phyloP scores from a whole-genome alignment of 2,113 vertebrate genomes.

The Eidolon helvum region DNA sequence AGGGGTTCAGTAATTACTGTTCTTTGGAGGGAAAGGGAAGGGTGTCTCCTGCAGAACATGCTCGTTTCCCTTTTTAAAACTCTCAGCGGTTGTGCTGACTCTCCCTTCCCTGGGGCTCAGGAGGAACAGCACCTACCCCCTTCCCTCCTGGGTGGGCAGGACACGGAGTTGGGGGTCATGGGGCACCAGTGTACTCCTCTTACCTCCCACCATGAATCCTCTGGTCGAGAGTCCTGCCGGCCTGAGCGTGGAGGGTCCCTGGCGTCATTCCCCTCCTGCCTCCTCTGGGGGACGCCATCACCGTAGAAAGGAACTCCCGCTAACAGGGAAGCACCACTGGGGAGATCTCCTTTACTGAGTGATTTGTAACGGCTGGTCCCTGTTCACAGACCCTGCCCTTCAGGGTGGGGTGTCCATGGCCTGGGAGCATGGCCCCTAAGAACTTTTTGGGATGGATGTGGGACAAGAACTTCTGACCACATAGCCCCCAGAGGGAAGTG shows the following conservation, averaged over 20 bases:
- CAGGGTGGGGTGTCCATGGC: background rate
- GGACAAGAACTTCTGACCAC: background rate
- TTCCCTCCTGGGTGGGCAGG: background rate
- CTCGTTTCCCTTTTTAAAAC: background rate
- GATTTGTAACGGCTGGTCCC: background rate
- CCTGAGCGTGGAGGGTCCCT: background rate
- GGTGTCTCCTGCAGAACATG: background rate
- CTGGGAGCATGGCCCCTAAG: background rate
- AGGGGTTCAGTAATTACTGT: rapidly evolving
- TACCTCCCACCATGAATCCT: rapidly evolving
- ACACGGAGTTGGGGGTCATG: background rate
- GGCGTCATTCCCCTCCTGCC: background rate
- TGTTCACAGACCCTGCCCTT: background rate
- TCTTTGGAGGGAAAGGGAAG: background rate
- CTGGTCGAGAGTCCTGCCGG: background rate
- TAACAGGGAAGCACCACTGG: too few species aligned
- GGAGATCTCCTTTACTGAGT: background rate
- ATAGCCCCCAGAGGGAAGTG: background rate
- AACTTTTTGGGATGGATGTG: background rate
- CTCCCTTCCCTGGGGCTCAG: background rate
- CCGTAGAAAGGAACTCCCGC: background rate
- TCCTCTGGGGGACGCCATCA: background rate
- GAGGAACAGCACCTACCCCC: rapidly evolving
- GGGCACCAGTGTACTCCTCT: background rate
- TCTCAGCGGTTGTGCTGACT: rapidly evolving